Conservation (phyloP, 2,113 vertebrate genomes). For the Calidris pygmaea region DNA sequence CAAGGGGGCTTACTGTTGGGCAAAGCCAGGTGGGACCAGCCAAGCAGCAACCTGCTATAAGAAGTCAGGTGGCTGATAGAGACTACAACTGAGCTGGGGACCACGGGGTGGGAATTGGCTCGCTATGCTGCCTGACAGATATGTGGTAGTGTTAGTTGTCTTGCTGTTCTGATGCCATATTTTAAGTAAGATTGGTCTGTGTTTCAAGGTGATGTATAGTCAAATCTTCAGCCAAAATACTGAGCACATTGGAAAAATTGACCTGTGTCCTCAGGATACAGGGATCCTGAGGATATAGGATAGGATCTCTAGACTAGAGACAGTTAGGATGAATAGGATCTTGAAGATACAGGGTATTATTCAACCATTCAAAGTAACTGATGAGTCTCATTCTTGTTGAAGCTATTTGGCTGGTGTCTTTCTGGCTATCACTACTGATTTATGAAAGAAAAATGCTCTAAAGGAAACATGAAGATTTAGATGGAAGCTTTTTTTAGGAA, state of each 20-base stretch:
- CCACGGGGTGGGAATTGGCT: neutral
- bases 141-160: neutral
- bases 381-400: slow-evolving; percentile 38
- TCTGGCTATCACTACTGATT: slow-evolving; percentile 41
- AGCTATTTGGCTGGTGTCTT: slow-evolving; percentile 29
- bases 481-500: slow-evolving; percentile 36
- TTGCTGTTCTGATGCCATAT: neutral
- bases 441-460: slow-evolving; percentile 35
- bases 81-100: neutral
- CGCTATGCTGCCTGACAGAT: neutral
- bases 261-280: neutral
- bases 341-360: slow-evolving; percentile 10
- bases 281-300: neutral
- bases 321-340: neutral
- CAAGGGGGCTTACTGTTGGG: neutral
- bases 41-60: neutral
- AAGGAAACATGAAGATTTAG: slow-evolving; percentile 29
- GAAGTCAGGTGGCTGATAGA: neutral
- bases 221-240: neutral
- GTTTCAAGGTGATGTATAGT: neutral
- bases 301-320: neutral
- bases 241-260: neutral
- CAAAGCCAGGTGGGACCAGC: neutral
- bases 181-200: neutral
- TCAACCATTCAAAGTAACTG: neutral